Evolutionary conservation across 1,140 invertebrate species (phyloP), one percentile per base, ranked within the genome.

Genomic region (Phenacoccus solenopsis): DNA sequence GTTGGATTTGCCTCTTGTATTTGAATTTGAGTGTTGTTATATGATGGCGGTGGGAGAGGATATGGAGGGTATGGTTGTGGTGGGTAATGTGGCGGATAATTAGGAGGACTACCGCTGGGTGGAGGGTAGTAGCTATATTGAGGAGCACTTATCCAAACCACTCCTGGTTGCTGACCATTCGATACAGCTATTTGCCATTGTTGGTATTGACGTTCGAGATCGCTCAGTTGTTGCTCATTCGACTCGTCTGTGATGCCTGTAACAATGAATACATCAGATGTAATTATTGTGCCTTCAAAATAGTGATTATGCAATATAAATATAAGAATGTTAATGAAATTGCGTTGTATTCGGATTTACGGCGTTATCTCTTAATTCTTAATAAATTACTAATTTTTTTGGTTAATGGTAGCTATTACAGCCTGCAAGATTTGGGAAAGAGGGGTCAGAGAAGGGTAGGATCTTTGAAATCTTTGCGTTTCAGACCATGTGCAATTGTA

Each of bases 101-200:
- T 72, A 0, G 75, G 67, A 56, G 74, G 73, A 12, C 70, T 69
- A 12, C 35, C 49, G 24, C 21, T 30, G 13, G 70, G 69, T 13
- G 25, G 69, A 25, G 72, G 72, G 13, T 73, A 72, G 67, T 70
- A 70, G 25, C 69, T 69, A 73, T 72, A 70, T 74, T 75, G 32
- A 74, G 76, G 73, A 75, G 75, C 71, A 69, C 75, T 69, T 74
- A 74, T 76, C 75, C 70, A 79, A 0, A 70, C 77, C 71, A 28
- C 78, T 49, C 35, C 79, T 74, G 9, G 75, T 25, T 27, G 75
- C 72, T 68, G 76, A 74, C 78, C 78, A 76, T 25, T 67, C 35
- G 38, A 75, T 72, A 64, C 73, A 10, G 75, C 75, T 9, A 75
- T 75, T 71, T 76, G 75, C 75, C 73, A 76, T 35, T 76, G 75